phyloP scores from a whole-genome alignment of 2,888 invertebrate species.

The Crematogaster levior region DNA sequence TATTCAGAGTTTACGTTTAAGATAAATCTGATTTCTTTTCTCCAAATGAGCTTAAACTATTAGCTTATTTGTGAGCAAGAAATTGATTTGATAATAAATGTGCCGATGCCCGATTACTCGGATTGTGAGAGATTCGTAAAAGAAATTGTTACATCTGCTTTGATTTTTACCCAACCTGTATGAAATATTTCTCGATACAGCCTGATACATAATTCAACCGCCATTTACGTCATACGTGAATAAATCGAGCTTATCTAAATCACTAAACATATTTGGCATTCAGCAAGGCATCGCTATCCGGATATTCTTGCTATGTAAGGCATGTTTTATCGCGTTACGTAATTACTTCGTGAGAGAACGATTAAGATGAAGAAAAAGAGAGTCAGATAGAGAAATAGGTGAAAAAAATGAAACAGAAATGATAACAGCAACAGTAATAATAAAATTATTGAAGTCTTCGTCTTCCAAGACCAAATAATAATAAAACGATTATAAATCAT shows the following conservation, averaged over 20 bases:
- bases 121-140: background rate
- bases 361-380: slow-evolving; percentile 1
- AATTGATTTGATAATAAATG: no score
- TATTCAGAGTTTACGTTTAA: background rate
- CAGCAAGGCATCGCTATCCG: slow-evolving; percentile 34
- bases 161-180: background rate
- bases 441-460: background rate
- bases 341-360: background rate
- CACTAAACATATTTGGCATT: slow-evolving; percentile 45
- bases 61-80: background rate
- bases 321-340: slow-evolving; percentile 35
- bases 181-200: background rate
- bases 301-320: slow-evolving; percentile 35
- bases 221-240: slow-evolving; percentile 29
- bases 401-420: background rate
- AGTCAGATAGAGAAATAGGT: background rate
- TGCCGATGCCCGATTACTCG: background rate
- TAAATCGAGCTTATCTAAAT: slow-evolving; percentile 36
- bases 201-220: background rate
- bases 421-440: background rate
- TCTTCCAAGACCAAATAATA: background rate
- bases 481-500: background rate
- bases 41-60: background rate
- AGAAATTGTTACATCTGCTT: background rate
- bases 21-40: background rate